These are phyloP conservation scores for Nasua narica DNA, from an alignment of 2,797 vertebrate species.

Conservation along the genomic window DNA sequence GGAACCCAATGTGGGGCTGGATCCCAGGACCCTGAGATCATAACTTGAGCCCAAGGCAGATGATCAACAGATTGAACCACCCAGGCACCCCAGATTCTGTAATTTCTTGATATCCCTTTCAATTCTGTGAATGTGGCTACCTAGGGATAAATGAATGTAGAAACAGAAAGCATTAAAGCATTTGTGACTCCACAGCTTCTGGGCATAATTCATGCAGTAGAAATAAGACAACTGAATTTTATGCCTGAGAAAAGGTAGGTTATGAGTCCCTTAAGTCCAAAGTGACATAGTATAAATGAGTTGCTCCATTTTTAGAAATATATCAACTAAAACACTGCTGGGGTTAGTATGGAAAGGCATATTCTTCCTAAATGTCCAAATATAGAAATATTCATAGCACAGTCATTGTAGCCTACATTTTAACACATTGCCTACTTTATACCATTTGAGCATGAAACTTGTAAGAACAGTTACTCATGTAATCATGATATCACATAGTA, in stretches of 20 bases:
- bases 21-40: no score
- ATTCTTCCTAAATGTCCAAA: slow-evolving; percentile 69
- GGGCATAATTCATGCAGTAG: slow-evolving; percentile 62
- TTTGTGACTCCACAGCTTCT: slow-evolving; percentile 60
- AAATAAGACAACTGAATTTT: slow-evolving; percentile 68
- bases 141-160: slow-evolving; percentile 71
- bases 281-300: slow-evolving; percentile 59
- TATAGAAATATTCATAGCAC: slow-evolving; percentile 55
- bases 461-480: not conserved
- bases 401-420: not conserved
- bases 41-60: no score
- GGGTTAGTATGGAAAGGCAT: not conserved
- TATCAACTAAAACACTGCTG: slow-evolving; percentile 53
- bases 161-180: slow-evolving; percentile 66
- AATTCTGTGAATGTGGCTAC: slow-evolving; percentile 39
- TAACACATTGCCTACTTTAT: not conserved
- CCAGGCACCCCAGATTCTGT: not conserved
- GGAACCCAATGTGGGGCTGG: no score
- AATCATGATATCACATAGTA: not conserved
- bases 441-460: not conserved
- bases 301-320: slow-evolving; percentile 64
- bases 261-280: slow-evolving; percentile 56
- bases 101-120: slow-evolving; percentile 25
- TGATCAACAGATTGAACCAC: no score
- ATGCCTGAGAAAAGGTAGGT: slow-evolving; percentile 53